phyloP scores from a whole-genome alignment of 2,888 invertebrate species.

The Macropis europaea region DNA sequence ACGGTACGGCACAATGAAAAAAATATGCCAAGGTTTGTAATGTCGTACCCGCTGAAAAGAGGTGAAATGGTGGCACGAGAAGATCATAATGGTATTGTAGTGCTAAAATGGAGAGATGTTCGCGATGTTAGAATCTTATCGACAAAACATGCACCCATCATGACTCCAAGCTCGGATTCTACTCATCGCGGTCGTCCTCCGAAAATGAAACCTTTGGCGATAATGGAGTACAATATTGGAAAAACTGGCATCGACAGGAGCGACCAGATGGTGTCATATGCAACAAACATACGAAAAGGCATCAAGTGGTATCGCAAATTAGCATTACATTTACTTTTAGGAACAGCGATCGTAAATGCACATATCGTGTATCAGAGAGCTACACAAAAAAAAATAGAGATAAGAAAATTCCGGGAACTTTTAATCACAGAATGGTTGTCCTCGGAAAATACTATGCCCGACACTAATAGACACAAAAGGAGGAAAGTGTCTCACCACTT shows the following conservation, averaged over 20 bases:
- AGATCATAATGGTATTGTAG: slow-evolving; percentile 67
- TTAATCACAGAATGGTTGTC: slow-evolving; percentile 28
- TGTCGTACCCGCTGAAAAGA: no score
- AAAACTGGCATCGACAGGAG: no score
- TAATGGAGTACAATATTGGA: slow-evolving; percentile 65
- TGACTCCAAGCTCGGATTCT: slow-evolving; percentile 16
- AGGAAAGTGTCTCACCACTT: no score
- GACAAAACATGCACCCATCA: no score
- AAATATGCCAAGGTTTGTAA: no score
- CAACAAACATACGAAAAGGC: no score
- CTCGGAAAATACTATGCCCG: slow-evolving; percentile 21
- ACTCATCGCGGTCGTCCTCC: slow-evolving; percentile 25
- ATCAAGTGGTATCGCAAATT: no score
- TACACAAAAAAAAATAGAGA: slow-evolving; percentile 42
- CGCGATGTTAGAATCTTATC: slow-evolving; percentile 68
- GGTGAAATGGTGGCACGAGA: slow-evolving; percentile 63
- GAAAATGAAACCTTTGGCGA: slow-evolving; percentile 59
- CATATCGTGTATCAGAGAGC: slow-evolving; percentile 51
- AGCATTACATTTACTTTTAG: no score
- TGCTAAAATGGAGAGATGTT: slow-evolving; percentile 67
- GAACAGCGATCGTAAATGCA: slow-evolving; percentile 29
- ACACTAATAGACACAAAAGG: no score
- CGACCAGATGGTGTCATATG: no score
- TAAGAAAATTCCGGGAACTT: slow-evolving; percentile 18
- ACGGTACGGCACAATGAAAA: no score